These are phyloP conservation scores for Alligator mississippiensis DNA, from an alignment of 2,113 vertebrate genomes.

Conservation along the genomic window DNA sequence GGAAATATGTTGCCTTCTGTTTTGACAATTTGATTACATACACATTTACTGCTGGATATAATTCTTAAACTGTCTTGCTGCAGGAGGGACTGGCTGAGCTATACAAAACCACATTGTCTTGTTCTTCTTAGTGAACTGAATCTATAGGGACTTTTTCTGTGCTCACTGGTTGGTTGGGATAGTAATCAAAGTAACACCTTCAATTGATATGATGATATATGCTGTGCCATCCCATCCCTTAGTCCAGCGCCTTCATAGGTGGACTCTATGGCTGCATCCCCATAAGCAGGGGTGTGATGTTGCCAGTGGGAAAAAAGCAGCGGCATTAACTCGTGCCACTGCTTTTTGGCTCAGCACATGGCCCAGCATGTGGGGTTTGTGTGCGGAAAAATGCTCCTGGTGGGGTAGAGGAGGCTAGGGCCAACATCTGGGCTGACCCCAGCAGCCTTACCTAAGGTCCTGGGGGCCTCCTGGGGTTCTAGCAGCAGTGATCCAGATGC, in stretches of 20 bases:
- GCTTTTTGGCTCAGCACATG: too few species aligned
- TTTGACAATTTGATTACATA: constrained; percentile 5
- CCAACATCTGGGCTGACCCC: too few species aligned
- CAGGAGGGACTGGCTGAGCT: background rate
- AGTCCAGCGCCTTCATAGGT: too few species aligned
- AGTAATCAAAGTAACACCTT: background rate
- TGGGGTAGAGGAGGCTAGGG: too few species aligned
- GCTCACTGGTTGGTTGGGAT: background rate
- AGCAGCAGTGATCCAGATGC: too few species aligned
- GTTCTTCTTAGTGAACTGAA: background rate
- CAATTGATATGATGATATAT: background rate
- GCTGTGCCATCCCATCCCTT: background rate
- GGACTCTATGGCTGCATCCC: background rate
- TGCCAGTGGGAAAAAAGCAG: too few species aligned
- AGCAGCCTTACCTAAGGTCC: too few species aligned
- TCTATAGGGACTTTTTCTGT: background rate
- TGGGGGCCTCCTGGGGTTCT: too few species aligned
- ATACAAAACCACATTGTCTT: background rate
- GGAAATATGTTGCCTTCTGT: background rate
- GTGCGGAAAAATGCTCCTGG: too few species aligned
- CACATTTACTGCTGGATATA: background rate
- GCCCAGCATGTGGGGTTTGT: too few species aligned
- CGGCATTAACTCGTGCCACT: too few species aligned
- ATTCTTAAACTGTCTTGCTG: background rate
- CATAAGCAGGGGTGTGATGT: too few species aligned